phyloP scores from a whole-genome alignment of 1,140 invertebrate species.

The Trigoniulus corallinus region DNA sequence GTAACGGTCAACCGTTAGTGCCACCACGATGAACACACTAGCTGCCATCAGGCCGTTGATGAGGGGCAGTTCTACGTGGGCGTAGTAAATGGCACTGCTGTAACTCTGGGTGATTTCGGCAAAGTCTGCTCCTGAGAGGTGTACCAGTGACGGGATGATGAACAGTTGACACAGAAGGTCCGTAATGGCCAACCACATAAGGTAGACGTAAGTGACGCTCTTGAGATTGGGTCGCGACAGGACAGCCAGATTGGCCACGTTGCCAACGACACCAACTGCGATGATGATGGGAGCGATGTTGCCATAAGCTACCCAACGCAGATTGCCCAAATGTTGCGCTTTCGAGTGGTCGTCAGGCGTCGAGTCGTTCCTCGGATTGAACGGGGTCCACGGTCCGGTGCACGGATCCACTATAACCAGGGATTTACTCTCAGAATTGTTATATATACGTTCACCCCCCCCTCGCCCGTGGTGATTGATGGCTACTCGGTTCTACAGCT shows the following conservation, averaged over 20 bases:
- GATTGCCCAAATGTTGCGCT: background rate
- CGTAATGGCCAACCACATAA: conserved; percentile 49
- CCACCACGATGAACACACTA: conserved; percentile 29
- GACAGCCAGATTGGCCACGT: conserved; percentile 51
- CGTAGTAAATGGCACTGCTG: conserved; percentile 48
- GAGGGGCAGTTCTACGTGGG: conserved; percentile 51
- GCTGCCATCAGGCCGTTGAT: conserved; percentile 50
- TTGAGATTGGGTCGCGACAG: conserved; percentile 53
- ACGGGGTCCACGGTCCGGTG: too few species aligned
- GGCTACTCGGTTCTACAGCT: too few species aligned
- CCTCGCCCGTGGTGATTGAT: too few species aligned
- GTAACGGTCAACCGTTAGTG: conserved; percentile 29
- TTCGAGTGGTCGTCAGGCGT: too few species aligned
- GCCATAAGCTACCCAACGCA: conserved; percentile 44
- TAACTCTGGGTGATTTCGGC: conserved; percentile 28
- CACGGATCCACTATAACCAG: too few species aligned
- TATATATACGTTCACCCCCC: too few species aligned
- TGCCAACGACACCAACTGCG: conserved; percentile 49
- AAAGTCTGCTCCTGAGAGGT: conserved; percentile 44
- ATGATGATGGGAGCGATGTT: conserved; percentile 49
- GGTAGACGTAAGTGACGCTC: conserved; percentile 57
- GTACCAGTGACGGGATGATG: conserved; percentile 44
- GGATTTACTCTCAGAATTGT: too few species aligned
- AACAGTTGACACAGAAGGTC: conserved; percentile 45
- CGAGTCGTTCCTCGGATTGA: too few species aligned